phyloP scores from a whole-genome alignment of 2,113 vertebrate genomes.

The Shinisaurus crocodilurus region DNA sequence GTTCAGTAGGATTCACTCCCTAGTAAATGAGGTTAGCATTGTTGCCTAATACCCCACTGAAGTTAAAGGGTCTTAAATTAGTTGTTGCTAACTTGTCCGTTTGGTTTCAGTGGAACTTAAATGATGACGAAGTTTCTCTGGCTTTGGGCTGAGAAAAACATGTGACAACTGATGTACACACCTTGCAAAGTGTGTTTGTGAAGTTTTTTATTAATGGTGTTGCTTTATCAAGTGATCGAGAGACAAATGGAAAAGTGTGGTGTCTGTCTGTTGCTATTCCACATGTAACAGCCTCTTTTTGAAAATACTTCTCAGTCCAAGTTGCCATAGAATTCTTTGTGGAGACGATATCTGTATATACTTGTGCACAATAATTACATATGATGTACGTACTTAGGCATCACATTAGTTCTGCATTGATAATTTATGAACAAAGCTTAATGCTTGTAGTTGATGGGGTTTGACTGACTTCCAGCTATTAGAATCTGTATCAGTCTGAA shows the following conservation, averaged over 20 bases:
- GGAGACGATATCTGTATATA: neutral
- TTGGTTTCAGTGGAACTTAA: neutral
- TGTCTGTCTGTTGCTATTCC: neutral
- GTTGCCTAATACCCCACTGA: neutral
- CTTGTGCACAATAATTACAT: neutral
- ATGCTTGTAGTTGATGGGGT: neutral
- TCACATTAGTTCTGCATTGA: neutral
- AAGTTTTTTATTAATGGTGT: neutral
- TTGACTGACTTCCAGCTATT: neutral
- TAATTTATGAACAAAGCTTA: neutral
- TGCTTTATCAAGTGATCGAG: neutral
- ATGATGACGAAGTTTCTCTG: neutral
- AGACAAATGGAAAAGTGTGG: neutral
- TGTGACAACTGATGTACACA: neutral
- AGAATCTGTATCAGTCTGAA: neutral
- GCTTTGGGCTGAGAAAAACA: neutral
- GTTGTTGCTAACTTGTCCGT: neutral
- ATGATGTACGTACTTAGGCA: neutral
- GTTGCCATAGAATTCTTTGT: neutral
- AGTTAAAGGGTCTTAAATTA: neutral
- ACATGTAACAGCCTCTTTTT: too few species aligned
- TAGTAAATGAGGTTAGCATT: neutral
- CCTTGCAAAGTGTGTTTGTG: neutral
- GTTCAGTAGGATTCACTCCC: neutral
- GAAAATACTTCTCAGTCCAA: neutral